Conservation (phyloP, 2,888 invertebrate genomes). For the Brachypalpus laphriformis region DNA sequence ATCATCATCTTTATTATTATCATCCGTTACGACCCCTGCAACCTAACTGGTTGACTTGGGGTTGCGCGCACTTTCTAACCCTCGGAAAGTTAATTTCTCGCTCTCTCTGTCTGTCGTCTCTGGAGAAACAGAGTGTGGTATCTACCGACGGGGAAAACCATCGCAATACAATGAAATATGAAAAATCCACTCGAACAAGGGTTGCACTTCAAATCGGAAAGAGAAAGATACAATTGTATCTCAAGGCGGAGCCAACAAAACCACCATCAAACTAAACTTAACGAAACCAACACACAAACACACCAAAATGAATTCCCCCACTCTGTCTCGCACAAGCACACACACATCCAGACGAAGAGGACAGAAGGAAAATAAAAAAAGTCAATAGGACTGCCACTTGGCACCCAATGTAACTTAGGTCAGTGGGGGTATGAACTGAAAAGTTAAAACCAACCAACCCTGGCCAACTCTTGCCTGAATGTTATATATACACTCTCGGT, state of each 20-base stretch:
- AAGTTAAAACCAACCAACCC: constrained; percentile 78
- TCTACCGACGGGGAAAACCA: constrained; percentile 62
- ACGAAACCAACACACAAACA: constrained; percentile 54
- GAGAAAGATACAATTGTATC: constrained; percentile 45
- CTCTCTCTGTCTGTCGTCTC: neutral
- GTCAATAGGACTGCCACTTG: constrained; percentile 73
- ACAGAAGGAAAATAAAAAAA: constrained; percentile 50
- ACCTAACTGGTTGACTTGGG: constrained; percentile 74
- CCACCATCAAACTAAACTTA: constrained; percentile 55
- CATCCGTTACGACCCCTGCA: constrained; percentile 72
- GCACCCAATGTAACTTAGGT: constrained; percentile 75
- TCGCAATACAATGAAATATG: neutral
- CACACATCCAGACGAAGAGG: no score
- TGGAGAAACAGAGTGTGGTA: constrained; percentile 18
- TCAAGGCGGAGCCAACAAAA: constrained; percentile 66
- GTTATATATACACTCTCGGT: constrained; percentile 68
- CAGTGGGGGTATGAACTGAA: constrained; percentile 75
- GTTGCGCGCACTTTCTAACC: constrained; percentile 75
- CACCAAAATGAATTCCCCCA: constrained; percentile 58
- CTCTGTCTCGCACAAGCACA: constrained; percentile 47
- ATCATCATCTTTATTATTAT: constrained; percentile 72
- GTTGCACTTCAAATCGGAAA: constrained; percentile 33
- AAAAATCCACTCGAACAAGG: constrained; percentile 44
- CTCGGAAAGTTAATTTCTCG: constrained; percentile 71
- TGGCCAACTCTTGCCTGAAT: constrained; percentile 75